Evolutionary conservation across 2,113 vertebrate genomes (phyloP), one percentile per base, ranked within the genome.

Genomic region (Poeciliopsis occidentalis): DNA sequence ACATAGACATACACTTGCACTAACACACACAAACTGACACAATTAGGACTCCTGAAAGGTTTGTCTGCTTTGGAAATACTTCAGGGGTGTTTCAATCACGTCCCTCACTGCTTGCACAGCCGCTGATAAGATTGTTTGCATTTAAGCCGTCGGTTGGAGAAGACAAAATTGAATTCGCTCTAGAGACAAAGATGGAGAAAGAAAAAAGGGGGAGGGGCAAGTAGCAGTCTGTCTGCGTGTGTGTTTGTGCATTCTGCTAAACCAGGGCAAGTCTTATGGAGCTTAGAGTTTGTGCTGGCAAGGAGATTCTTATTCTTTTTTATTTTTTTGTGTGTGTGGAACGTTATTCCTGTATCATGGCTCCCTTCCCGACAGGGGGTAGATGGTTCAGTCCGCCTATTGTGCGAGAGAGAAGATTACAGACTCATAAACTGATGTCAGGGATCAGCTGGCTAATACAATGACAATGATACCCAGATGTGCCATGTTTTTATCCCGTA

Each of bases 91-190:
- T 94, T 93, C 92, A 90, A 90, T 93, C 91, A 90, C 81, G 87
- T 90, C 90, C 82, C 91, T 93, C 87, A 84, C 92, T 87, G 91
- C 92, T 93, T 94, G 93, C 93, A 92, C 90, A 88, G 90, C 85
- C 83, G 69, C 93, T 93, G 92, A 94, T 94, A 94, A 93, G 91
- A 94, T 92, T 93, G 91, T 91, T 90, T 92, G 89, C 87, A 79
- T 92, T 93, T 92, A 93, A 93, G 93, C 90, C 73, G 81, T 86
- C 76, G 84, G 86, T 88, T 80, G 86, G 91, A 91, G 88, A 93
- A 91, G 91, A 91, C 87, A 88, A 92, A 93, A 94, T 93, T 93
- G 91, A 93, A 93, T 93, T 92, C 86, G 68, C 89, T 72, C 81
- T 87, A 90, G 89, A 93, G 92, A 92, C 87, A 93, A 91, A 92